Percentiles rank a stretch among this genome's conserved stretches.
These are phyloP conservation scores for Tylochromis polylepis DNA, from an alignment of 2,113 vertebrate genomes.

Conservation along the genomic window DNA sequence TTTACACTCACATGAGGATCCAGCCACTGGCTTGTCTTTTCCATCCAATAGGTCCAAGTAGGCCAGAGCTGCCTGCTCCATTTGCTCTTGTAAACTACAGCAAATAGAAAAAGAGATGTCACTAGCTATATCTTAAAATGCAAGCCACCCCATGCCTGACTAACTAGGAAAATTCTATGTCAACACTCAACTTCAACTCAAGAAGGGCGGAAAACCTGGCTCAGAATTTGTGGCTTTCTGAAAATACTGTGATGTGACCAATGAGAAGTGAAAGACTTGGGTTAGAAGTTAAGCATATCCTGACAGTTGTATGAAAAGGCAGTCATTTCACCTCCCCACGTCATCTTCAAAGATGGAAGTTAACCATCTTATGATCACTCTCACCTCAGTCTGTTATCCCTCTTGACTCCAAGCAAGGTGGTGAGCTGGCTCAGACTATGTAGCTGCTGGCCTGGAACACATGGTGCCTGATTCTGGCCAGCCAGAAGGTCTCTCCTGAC, in stretches of 20 bases:
- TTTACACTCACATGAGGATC: constrained; percentile 86
- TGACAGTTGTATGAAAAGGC: neutral
- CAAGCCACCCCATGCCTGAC: neutral
- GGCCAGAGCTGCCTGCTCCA: constrained; percentile 82
- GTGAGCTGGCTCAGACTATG: constrained; percentile 84
- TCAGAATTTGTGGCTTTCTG: neutral
- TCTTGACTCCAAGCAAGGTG: constrained; percentile 77
- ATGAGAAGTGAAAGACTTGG: neutral
- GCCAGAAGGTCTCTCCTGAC: constrained; percentile 80
- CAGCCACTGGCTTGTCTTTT: constrained; percentile 85
- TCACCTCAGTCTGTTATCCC: constrained; percentile 80
- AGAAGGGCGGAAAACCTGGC: neutral
- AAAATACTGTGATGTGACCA: neutral
- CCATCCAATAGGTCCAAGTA: constrained; percentile 92
- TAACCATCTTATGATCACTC: rapidly evolving
- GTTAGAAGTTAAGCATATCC: neutral
- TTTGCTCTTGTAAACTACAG: constrained; percentile 85
- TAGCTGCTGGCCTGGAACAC: constrained; percentile 78
- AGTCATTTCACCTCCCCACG: neutral
- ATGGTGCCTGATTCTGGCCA: constrained; percentile 79
- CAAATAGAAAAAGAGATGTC: neutral
- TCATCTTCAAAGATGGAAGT: neutral
- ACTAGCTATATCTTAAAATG: rapidly evolving
- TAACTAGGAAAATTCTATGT: rapidly evolving
- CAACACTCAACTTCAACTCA: neutral